Base-by-base conservation (phyloP, 2,888 invertebrate genomes). In the Apotomis turbidana region DNA sequence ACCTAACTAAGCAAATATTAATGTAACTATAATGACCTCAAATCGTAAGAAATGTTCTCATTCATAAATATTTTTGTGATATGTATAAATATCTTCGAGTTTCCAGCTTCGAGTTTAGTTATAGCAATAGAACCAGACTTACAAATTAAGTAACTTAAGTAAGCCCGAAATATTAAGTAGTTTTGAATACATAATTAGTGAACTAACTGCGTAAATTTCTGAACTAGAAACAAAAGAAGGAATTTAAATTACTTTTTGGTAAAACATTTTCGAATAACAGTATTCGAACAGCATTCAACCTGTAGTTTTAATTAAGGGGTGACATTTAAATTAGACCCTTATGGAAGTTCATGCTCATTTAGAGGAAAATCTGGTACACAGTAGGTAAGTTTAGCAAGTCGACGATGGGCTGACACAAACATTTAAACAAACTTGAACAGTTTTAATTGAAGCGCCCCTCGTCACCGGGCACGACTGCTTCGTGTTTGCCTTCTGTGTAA, bases 351-450 rank as follows among this genome's bases (percentile, higher is more conserved):
- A 77, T 80, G 80, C 81, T 83, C 83, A 83, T 85, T 82, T 79
- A 81, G 77, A 79, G 78, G 80, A 79, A 76, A 87, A 85, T 85
- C 83, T 83, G 82, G 79, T 78, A 77, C 73, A 78, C 73, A 74
- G 82, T 63, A 63, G 68, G 72, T 83, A 82, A 81, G 81, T 83
- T 81, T 79, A 74, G 61, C 68, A 79, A 78, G 78, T 74, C 71
- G 78, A 79, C 80, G 81, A 85, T 85, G 85, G 83, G 81, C 83
- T 85, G 88, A 86, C 86, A 88, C 85, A 87, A 88, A 90, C 87
- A 90, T 90, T 89, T 88, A 87, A 89, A 88, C 88, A 87, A 90
- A 90, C 88, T 90, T 88, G 80, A 86, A 85, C 86, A 85, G 88
- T 90, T 90, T 90, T 90, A 91, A 91, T 90, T 90, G 87, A 87